Evolutionary conservation across 2,797 vertebrate genomes (phyloP).

Genomic region (Steatocranus sp.): DNA sequence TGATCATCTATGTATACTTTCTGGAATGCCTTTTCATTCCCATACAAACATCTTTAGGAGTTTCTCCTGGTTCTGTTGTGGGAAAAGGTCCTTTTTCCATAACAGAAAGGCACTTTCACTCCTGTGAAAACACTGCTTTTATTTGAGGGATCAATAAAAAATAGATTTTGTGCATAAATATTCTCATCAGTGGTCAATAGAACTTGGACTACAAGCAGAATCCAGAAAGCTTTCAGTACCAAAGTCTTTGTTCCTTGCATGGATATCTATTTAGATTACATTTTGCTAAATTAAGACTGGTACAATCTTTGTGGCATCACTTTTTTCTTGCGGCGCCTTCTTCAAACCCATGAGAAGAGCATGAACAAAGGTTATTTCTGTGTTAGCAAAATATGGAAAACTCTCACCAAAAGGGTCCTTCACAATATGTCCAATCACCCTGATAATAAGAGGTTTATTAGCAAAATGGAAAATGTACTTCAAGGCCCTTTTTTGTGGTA

Average conservation of each 20-base stretch:
- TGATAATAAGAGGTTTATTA: background rate
- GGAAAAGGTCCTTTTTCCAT: constrained; percentile 39
- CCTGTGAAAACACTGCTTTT: constrained; percentile 31
- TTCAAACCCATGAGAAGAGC: background rate
- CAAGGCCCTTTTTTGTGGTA: background rate
- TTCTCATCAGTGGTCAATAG: background rate
- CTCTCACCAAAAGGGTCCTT: background rate
- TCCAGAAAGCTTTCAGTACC: background rate
- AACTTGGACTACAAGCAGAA: background rate
- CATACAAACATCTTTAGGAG: constrained; percentile 57
- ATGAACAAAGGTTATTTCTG: background rate
- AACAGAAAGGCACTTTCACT: constrained; percentile 47
- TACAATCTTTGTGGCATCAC: background rate
- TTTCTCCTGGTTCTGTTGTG: constrained; percentile 52
- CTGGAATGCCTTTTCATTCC: constrained; percentile 44
- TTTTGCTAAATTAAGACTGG: background rate
- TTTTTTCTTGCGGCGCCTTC: background rate
- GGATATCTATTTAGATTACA: background rate
- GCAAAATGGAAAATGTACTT: background rate
- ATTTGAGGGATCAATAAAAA: background rate
- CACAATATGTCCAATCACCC: background rate
- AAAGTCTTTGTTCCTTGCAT: background rate
- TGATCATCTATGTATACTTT: background rate
- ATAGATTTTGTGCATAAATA: background rate
- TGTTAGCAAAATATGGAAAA: background rate